Base-by-base conservation (phyloP, 2,797 vertebrate species). In the Hydrocynus forskahlii region DNA sequence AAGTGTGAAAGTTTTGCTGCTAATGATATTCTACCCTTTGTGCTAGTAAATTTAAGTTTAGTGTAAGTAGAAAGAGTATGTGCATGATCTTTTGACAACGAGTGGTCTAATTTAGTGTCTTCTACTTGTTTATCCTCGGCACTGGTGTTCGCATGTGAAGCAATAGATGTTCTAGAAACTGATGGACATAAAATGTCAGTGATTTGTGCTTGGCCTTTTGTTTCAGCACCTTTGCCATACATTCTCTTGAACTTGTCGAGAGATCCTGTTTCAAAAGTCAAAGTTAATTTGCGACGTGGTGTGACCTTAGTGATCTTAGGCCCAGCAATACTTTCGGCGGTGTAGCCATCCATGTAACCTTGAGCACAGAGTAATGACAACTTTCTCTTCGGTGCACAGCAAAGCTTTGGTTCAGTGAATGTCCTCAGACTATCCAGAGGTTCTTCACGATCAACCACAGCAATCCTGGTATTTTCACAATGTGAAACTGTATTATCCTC, bases 171-270 rank as follows among this genome's bases (percentile, higher is more conserved):
- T 64, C 2, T 19, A 12, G 52, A 77, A 21, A 43, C 66, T 5
- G 45, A 1, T 12, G 55, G 62, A 64, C 52, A 38, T 72, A 83
- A 82, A 78, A 12, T 7, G 50, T 21, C 40, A 52, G 16, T 75
- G 55, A 64, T 63, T 55, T 75, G 60, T 43, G 52, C 29, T 29
- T 54, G 50, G 13, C 80, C 13, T 75, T 88, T 86, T 9, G 50
- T 29, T 29, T 86, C 75, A 60, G 76, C 50, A 38, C 80, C 82
- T 84, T 91, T 95, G 48, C 93, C 94, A 85, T 94, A 96, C 0
- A 85, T 88, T 87, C 95, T 96, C 88, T 94, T 95, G 88, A 99
- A 99, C 85, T 89, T 95, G 82, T 98, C 96, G 75, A 99, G 94
- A 0, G 97, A 96, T 55, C 96, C 96, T 29, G 90, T 72, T 35